These are phyloP conservation scores for Cactoblastis cactorum DNA, from an alignment of 2,888 invertebrate species.

Conservation along the genomic window DNA sequence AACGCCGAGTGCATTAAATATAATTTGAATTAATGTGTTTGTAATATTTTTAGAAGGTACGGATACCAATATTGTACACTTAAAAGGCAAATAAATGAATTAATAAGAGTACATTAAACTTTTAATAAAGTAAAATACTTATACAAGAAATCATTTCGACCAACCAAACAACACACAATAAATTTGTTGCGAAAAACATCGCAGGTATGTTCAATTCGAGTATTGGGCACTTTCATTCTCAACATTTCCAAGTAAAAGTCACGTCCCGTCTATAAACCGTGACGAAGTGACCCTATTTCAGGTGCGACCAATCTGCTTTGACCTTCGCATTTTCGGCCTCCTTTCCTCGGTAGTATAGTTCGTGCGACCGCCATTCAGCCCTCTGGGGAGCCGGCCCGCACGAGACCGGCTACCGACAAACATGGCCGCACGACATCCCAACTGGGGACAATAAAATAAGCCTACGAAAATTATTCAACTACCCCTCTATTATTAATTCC, in stretches of 20 bases:
- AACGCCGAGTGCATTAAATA: no score
- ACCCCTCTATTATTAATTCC: conserved; percentile 47
- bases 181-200: conserved; percentile 18
- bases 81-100: not conserved
- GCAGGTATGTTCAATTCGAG: conserved; percentile 17
- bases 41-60: no score
- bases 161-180: conserved; percentile 19
- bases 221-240: conserved; percentile 29
- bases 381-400: conserved; percentile 55
- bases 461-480: conserved; percentile 40
- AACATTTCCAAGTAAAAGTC: conserved; percentile 60
- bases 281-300: conserved; percentile 64
- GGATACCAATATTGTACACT: no score
- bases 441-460: conserved; percentile 51
- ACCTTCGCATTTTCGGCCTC: conserved; percentile 66
- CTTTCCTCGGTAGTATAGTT: conserved; percentile 52
- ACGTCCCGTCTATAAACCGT: conserved; percentile 59
- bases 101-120: not conserved
- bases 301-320: conserved; percentile 62
- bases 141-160: not conserved
- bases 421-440: conserved; percentile 54
- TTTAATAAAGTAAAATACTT: not conserved
- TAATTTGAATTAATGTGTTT: no score
- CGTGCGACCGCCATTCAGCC: conserved; percentile 52
- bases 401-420: conserved; percentile 53